Evolutionary conservation across 2,888 invertebrate genomes (phyloP).

Genomic region (Drosophila meridionalis): DNA sequence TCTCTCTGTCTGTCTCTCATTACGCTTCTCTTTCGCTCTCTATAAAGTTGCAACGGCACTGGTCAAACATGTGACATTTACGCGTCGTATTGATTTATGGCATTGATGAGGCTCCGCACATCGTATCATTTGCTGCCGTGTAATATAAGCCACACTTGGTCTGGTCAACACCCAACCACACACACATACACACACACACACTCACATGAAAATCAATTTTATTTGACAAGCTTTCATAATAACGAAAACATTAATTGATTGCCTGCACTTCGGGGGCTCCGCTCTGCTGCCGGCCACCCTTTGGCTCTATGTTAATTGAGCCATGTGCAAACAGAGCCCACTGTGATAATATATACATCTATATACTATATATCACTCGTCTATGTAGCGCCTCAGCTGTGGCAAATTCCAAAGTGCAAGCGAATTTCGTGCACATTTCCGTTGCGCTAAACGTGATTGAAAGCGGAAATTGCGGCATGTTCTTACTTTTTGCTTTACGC

Average conservation of each 20-base stretch:
- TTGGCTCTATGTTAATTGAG: conserved; percentile 25
- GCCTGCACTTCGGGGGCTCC: conserved; percentile 8
- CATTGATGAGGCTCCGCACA: conserved; percentile 26
- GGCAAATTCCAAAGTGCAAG: conserved; percentile 25
- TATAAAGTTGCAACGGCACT: conserved; percentile 12
- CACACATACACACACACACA: conserved; percentile 1
- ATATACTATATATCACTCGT: not conserved
- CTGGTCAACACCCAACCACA: conserved; percentile 13
- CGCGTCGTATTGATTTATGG: conserved; percentile 72
- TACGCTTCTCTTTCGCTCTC: not conserved
- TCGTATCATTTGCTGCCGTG: conserved; percentile 31
- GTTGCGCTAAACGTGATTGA: conserved; percentile 68
- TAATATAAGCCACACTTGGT: conserved; percentile 47
- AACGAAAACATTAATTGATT: conserved; percentile 62
- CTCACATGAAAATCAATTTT: conserved; percentile 63
- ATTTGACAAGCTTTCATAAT: conserved; percentile 57
- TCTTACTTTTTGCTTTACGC: conserved; percentile 41
- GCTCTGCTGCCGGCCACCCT: not conserved
- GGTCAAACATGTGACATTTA: conserved; percentile 44
- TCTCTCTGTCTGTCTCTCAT: not conserved
- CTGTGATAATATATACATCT: not conserved
- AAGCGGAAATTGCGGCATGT: conserved; percentile 70
- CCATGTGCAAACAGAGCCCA: conserved; percentile 30
- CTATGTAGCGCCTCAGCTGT: not conserved
- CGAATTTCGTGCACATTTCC: conserved; percentile 67